Base-by-base conservation (phyloP, 2,797 vertebrate genomes). In the Myotis vivesi region DNA sequence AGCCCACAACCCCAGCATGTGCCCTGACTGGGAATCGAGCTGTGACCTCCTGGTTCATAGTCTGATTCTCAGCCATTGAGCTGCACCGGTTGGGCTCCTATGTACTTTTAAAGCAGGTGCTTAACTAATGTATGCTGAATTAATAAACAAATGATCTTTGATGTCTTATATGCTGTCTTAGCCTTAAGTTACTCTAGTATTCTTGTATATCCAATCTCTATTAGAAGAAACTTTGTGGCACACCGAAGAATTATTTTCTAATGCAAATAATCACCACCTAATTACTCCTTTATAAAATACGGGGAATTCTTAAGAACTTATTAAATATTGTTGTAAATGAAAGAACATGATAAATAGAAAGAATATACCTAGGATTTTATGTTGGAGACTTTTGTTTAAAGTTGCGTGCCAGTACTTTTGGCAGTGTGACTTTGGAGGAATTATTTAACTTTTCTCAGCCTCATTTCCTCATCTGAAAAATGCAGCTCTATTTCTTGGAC, bases 391-490 rank as follows among this genome's bases (percentile, higher is more conserved):
- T 66, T 20, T 38, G 23, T 33, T 38, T 64, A 92, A 80, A 88
- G 38, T 30, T 89, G 64, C 92, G 5, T 62, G n/a, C 30, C 72
- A 77, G 62, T 16, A 84, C 59, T 87, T 94, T 17, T 20, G 90
- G 20, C 12, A 69, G 41, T 38, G 25, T 83, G 36, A 81, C 41
- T 71, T 49, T 41, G 55, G 53, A 41, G 72, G 36, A 62, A 93
- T 77, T 84, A 51, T 17, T 83, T 55, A 91, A 72, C 33, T 91
- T 79, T 89, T 44, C 28, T 92, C 9, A 71, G 86, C 64, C 30
- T 94, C 41, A 57, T 83, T 68, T 95, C 44, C 38, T 95, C 57
- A 66, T 82, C 62, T 92, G 68, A 93, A 84, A 88, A 85, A 72
- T 2, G n/a, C 41, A 28, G 38, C 41, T 77, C 51, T 90, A 64